phyloP scores from a whole-genome alignment of 2,797 vertebrate genomes.

The Lindbergichthys nudifrons region DNA sequence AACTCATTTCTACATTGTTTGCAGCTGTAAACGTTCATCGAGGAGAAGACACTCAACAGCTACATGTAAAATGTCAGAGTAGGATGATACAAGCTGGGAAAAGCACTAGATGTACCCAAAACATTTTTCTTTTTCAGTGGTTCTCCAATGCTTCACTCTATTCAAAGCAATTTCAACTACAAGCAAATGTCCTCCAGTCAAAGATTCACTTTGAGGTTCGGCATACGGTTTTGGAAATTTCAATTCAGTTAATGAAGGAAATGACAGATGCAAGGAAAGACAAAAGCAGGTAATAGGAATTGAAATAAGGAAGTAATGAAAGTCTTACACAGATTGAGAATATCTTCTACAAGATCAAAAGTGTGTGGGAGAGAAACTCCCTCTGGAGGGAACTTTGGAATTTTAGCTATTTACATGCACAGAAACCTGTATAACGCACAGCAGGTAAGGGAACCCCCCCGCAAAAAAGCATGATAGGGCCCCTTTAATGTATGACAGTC shows the following conservation, averaged over 20 bases:
- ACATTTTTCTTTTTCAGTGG: neutral
- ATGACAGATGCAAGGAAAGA: neutral
- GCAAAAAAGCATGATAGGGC: too few relatives aligned
- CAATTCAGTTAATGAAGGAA: neutral
- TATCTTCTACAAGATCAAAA: neutral
- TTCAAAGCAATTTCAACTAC: neutral
- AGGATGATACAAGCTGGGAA: conserved; percentile 8
- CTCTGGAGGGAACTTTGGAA: too few relatives aligned
- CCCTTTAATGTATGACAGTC: too few relatives aligned
- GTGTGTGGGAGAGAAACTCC: too few relatives aligned
- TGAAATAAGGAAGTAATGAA: neutral
- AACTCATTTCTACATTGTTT: conserved; percentile 29
- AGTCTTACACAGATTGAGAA: neutral
- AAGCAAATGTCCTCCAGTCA: neutral
- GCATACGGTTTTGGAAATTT: neutral
- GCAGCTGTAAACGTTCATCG: conserved; percentile 10
- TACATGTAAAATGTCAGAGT: conserved; percentile 28
- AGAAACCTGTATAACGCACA: too few relatives aligned
- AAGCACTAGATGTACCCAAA: neutral
- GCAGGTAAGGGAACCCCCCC: too few relatives aligned
- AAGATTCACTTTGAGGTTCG: neutral
- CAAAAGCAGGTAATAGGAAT: neutral
- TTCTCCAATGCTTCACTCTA: neutral
- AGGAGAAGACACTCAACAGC: conserved; percentile 4
- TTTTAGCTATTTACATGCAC: too few relatives aligned